A percentile compares a stretch with the other conserved stretches of the same genome.
Conservation (phyloP, 37 sponge, comb jelly and placozoan species). For the Bolinopsis microptera region DNA sequence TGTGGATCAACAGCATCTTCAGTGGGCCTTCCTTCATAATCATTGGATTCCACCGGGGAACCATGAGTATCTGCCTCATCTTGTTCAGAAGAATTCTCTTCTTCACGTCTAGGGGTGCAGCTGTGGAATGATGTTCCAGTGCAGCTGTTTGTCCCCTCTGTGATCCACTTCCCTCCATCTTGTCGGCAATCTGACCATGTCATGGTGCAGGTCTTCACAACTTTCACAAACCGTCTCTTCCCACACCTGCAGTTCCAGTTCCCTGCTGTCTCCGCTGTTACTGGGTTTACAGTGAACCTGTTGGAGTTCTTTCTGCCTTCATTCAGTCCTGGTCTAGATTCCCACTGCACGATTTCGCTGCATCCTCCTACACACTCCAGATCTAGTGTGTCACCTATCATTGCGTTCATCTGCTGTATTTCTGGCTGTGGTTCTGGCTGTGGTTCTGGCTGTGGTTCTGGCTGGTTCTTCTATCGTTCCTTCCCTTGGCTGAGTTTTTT, state of each 20-base stretch:
- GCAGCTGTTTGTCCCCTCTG: neutral
- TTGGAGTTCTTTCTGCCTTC: neutral
- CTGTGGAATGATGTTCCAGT: neutral
- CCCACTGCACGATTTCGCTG: neutral
- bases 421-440: no score
- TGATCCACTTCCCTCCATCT: neutral
- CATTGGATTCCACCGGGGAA: neutral
- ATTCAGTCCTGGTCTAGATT: neutral
- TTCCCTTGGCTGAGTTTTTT: neutral
- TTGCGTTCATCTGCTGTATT: neutral
- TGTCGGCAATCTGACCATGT: neutral
- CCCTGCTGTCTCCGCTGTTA: neutral
- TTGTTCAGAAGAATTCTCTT: neutral
- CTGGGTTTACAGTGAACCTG: neutral
- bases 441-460: no score
- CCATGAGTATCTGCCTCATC: neutral
- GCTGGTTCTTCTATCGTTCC: neutral
- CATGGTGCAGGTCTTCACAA: neutral
- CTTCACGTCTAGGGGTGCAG: neutral
- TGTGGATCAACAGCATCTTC: conserved; percentile 21
- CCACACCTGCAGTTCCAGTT: neutral
- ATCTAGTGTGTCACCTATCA: neutral
- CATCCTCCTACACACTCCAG: neutral
- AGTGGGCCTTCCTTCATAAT: neutral
- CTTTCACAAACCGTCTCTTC: neutral